Evolutionary conservation across 2,888 invertebrate species (phyloP).

Genomic region (Spisula subtruncata): DNA sequence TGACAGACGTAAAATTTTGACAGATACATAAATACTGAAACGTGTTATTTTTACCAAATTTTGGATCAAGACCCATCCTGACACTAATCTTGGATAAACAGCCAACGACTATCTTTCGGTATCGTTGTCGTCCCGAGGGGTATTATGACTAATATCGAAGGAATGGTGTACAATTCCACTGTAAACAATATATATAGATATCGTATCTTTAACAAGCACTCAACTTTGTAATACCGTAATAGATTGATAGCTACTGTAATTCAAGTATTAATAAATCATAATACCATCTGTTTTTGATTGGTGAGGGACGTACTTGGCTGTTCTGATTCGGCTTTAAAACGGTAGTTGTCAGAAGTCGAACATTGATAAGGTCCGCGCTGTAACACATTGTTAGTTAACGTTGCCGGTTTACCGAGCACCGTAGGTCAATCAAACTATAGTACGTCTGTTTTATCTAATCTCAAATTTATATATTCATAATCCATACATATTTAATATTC

Average conservation of each 20-base stretch:
- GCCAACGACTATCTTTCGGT: constrained; percentile 30
- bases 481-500: not conserved
- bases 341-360: not conserved
- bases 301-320: constrained; percentile 23
- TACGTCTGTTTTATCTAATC: not conserved
- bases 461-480: not conserved
- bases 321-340: not conserved
- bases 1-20: constrained; percentile 44
- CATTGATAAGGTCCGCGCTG: not conserved
- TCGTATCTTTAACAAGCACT: constrained; percentile 65
- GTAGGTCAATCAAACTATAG: not conserved
- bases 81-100: constrained; percentile 60
- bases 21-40: constrained; percentile 56
- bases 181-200: constrained; percentile 67
- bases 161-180: constrained; percentile 57
- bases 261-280: constrained; percentile 66
- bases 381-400: not conserved
- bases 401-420: constrained; percentile 8
- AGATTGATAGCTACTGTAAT: constrained; percentile 65
- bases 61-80: constrained; percentile 42
- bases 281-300: constrained; percentile 57
- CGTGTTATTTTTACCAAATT: constrained; percentile 49
- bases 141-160: constrained; percentile 52
- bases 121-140: constrained; percentile 26
- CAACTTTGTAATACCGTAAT: constrained; percentile 59